Percentiles rank a stretch among this genome's conserved stretches.
These are phyloP conservation scores for Drosophila littoralis DNA, from an alignment of 1,140 invertebrate genomes.

Conservation along the genomic window DNA sequence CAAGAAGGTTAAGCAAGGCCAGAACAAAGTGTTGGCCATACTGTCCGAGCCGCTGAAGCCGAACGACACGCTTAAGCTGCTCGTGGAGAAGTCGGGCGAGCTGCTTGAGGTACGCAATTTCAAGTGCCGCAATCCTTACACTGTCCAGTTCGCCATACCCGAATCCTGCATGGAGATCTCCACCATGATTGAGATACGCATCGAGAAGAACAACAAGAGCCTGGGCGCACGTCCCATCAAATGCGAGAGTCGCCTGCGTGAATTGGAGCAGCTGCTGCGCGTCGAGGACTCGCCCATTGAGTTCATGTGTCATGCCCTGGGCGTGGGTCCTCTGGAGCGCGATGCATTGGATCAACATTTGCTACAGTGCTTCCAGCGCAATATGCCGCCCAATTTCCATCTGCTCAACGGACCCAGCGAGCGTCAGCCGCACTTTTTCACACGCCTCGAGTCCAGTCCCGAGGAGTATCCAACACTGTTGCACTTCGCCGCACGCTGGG, in stretches of 20 bases:
- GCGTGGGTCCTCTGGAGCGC: constrained; percentile 90
- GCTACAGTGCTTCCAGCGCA: constrained; percentile 91
- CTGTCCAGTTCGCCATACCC: constrained; percentile 91
- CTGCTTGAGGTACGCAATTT: constrained; percentile 89
- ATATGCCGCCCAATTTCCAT: constrained; percentile 92
- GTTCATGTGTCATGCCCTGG: constrained; percentile 94
- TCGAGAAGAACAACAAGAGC: constrained; percentile 91
- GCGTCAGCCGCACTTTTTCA: constrained; percentile 81
- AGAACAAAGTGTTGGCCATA: constrained; percentile 92
- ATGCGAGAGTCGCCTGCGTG: constrained; percentile 92
- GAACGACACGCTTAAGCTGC: constrained; percentile 90
- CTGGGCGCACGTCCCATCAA: constrained; percentile 92
- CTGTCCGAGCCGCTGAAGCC: constrained; percentile 90
- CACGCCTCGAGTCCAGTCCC: constrained; percentile 84
- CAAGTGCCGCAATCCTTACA: constrained; percentile 92
- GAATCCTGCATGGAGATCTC: constrained; percentile 92
- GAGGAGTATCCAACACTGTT: constrained; percentile 94
- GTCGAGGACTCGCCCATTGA: constrained; percentile 92
- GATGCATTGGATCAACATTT: constrained; percentile 93
- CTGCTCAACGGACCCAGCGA: constrained; percentile 87
- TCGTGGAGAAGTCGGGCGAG: constrained; percentile 91
- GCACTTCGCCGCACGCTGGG: constrained; percentile 94
- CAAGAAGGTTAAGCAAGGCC: constrained; percentile 86
- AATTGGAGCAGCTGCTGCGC: constrained; percentile 91
- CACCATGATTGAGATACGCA: constrained; percentile 91